phyloP scores from a whole-genome alignment of 2,888 invertebrate species.

The Ormyrus rosae region DNA sequence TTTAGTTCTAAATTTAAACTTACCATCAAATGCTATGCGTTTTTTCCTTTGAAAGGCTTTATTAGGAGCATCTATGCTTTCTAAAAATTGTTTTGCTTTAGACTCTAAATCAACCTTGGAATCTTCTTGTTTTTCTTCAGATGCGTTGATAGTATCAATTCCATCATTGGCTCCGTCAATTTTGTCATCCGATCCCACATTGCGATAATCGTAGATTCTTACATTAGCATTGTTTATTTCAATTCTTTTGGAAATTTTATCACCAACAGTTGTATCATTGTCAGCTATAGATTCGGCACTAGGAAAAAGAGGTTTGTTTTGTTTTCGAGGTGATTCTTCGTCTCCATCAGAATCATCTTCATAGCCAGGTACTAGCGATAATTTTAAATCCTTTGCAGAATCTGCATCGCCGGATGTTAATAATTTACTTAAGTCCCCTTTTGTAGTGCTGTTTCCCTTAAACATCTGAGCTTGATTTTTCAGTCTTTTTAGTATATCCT shows the following conservation, averaged over 20 bases:
- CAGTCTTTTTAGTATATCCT: conserved; percentile 73
- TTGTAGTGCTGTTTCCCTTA: neutral
- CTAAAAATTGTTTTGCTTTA: conserved; percentile 70
- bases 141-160: neutral
- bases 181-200: conserved; percentile 25
- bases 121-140: conserved; percentile 47
- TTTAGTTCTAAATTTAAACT: neutral
- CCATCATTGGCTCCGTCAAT: conserved; percentile 1
- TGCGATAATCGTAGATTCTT: conserved; percentile 63
- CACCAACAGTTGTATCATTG: conserved; percentile 16
- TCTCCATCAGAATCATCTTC: conserved; percentile 78
- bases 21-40: conserved; percentile 76
- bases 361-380: conserved; percentile 79
- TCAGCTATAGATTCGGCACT: conserved; percentile 68
- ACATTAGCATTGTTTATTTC: conserved; percentile 61
- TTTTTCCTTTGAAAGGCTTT: conserved; percentile 79
- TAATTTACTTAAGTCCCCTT: conserved; percentile 4
- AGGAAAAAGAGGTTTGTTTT: conserved; percentile 76
- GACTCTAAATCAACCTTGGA: conserved; percentile 58
- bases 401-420: neutral
- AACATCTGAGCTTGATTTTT: conserved; percentile 69
- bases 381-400: conserved; percentile 59
- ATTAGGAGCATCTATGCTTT: conserved; percentile 68
- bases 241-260: conserved; percentile 58
- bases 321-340: conserved; percentile 67